These are phyloP conservation scores for Erebia epiphron DNA, from an alignment of 2,888 invertebrate species.

Conservation along the genomic window DNA sequence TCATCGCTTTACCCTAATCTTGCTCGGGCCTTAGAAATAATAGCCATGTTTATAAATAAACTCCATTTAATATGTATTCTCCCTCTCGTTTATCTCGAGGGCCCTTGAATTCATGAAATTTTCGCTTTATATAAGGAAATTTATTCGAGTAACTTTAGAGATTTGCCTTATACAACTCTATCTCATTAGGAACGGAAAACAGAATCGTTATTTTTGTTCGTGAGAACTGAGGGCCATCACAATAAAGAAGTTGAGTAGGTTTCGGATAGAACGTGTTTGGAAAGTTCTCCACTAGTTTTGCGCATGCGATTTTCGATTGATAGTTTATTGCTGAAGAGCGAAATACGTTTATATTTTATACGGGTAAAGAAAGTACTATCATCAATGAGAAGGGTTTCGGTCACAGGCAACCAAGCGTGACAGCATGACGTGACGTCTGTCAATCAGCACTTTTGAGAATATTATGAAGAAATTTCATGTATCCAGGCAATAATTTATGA, in stretches of 20 bases:
- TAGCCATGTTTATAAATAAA: conserved; percentile 29
- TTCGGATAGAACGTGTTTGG: conserved; percentile 11
- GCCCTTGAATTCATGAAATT: conserved; percentile 30
- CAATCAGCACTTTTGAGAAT: no score
- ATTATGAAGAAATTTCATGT: no score
- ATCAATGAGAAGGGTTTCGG: no score
- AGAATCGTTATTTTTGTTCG: conserved; percentile 24
- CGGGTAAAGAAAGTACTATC: no score
- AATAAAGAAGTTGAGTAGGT: conserved; percentile 19
- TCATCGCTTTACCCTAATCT: conserved; percentile 30
- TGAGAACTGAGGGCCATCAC: conserved; percentile 13
- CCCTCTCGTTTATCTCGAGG: conserved; percentile 27
- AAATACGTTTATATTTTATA: no score
- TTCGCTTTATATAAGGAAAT: conserved; percentile 32
- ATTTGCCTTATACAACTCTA: conserved; percentile 29
- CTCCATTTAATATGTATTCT: conserved; percentile 33
- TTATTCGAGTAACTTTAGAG: conserved; percentile 30
- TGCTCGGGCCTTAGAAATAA: conserved; percentile 27
- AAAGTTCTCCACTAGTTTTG: conserved; percentile 8
- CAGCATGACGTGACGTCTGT: no score
- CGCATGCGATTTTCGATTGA: not conserved
- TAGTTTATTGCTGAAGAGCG: not conserved
- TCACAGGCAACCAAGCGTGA: no score
- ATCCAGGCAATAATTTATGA: no score
- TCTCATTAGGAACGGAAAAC: conserved; percentile 24